Percentiles rank a stretch among this genome's conserved stretches.
phyloP scores from a whole-genome alignment of 2,113 vertebrate genomes.

The Micronisus gabar region DNA sequence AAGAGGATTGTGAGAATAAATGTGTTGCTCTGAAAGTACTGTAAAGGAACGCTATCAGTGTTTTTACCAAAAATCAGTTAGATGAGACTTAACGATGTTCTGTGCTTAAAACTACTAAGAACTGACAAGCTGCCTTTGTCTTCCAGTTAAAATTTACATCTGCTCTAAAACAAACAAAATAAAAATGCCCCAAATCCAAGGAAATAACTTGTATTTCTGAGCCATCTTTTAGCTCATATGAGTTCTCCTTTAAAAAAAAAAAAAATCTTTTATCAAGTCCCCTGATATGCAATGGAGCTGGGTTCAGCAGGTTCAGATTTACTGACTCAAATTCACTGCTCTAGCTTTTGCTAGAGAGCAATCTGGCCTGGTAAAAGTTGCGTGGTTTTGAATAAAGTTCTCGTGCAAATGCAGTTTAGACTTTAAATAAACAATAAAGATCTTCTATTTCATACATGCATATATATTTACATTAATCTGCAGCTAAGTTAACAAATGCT shows the following conservation, averaged over 20 bases:
- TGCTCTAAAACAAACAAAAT: neutral
- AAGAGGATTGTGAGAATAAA: neutral
- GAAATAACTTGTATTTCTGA: neutral
- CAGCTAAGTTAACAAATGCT: constrained; percentile 21
- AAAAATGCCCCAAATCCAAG: neutral
- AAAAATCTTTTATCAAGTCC: neutral
- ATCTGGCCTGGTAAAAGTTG: neutral
- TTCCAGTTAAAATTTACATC: neutral
- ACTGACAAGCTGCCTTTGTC: neutral
- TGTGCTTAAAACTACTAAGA: neutral
- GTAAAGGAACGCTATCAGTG: neutral
- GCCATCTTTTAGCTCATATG: neutral
- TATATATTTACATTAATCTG: neutral
- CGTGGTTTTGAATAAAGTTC: neutral
- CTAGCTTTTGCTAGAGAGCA: neutral
- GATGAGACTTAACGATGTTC: neutral
- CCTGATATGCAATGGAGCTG: neutral
- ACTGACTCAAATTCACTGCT: neutral
- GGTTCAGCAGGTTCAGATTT: neutral
- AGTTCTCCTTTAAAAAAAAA: neutral
- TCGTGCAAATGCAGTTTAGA: neutral
- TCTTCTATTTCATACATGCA: neutral
- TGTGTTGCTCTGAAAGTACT: neutral
- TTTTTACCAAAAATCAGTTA: neutral
- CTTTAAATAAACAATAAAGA: neutral